Base-by-base conservation (phyloP, 1,140 invertebrate genomes). In the Cotesia glomerata region DNA sequence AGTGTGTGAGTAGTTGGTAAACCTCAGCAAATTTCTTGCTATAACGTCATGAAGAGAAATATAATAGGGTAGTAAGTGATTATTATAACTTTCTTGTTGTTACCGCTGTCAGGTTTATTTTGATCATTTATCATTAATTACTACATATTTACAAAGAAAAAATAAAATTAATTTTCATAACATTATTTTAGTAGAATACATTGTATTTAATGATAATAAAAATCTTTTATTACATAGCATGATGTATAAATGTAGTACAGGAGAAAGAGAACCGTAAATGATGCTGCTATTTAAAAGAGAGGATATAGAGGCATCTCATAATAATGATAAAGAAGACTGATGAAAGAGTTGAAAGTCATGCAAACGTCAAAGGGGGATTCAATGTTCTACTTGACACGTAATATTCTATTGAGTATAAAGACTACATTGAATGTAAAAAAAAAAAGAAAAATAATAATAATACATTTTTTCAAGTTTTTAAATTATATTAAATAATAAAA, bases 341-440 rank as follows among this genome's bases (percentile, higher is more conserved):
- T 75, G 66, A 75, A 72, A 72, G 66, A 67, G 74, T 75, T 61
- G 69, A 75, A 71, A 75, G 69, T 72, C 73, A 68, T 71, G 69
- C 61, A 71, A 75, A 75, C 67, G 65, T 69, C 65, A 34, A 26
- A 63, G 63, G 63, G 35, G 56, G 58, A 73, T 73, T 75, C 36
- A 75, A 71, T 71, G 64, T 54, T 36, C 67, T 45, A 62, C 74
- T 75, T 67, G 71, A 39, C 68, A 73, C 64, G 67, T 61, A 51
- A 72, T 62, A 66, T 72, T 72, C 62, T 72, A 72, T 72, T 56
- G 56, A 75, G 59, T 68, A 67, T 32, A 34, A 11, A 18, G 14
- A n/a, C 52, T 65, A 67, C 54, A 51, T 66, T 36, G 35, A 67
- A 71, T 14, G 51, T 70, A 26, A 52, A 52, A 34, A 61, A 69